These are phyloP conservation scores for Serrognathus titanus DNA, from an alignment of 2,888 invertebrate species.

Conservation along the genomic window DNA sequence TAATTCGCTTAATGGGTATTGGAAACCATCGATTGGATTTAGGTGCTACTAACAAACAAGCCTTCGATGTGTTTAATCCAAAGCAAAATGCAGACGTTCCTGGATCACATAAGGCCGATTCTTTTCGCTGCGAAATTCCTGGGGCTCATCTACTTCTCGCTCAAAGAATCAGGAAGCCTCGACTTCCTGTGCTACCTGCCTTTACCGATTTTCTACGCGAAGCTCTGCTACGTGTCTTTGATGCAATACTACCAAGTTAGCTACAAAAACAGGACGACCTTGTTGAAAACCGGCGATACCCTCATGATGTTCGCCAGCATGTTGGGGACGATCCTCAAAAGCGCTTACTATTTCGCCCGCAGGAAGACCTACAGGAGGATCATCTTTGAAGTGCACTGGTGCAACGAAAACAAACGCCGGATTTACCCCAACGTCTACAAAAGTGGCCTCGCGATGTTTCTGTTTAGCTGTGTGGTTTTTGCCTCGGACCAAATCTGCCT, in stretches of 20 bases:
- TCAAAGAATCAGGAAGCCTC: background rate
- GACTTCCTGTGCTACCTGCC: background rate
- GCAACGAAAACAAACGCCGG: too few relatives aligned
- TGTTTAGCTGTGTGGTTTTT: background rate
- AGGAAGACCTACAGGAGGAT: background rate
- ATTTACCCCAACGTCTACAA: too few relatives aligned
- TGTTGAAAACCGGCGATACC: too few relatives aligned
- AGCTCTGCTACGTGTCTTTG: background rate
- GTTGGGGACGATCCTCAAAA: background rate
- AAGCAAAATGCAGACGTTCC: background rate
- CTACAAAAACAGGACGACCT: too few relatives aligned
- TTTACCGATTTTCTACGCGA: background rate
- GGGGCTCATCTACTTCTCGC: conserved; percentile 6
- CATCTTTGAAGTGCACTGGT: background rate
- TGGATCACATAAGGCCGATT: background rate
- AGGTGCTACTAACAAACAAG: too few relatives aligned
- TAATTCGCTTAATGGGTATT: too few relatives aligned
- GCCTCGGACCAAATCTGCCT: background rate
- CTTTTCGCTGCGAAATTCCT: conserved; percentile 3
- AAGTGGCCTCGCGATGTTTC: too few relatives aligned
- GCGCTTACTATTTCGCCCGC: background rate
- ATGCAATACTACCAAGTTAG: too few relatives aligned
- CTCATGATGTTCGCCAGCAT: background rate
- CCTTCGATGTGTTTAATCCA: too few relatives aligned
- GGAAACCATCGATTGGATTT: too few relatives aligned